Conservation (phyloP, 2,113 vertebrate genomes). For the Dasyornis broadbenti region DNA sequence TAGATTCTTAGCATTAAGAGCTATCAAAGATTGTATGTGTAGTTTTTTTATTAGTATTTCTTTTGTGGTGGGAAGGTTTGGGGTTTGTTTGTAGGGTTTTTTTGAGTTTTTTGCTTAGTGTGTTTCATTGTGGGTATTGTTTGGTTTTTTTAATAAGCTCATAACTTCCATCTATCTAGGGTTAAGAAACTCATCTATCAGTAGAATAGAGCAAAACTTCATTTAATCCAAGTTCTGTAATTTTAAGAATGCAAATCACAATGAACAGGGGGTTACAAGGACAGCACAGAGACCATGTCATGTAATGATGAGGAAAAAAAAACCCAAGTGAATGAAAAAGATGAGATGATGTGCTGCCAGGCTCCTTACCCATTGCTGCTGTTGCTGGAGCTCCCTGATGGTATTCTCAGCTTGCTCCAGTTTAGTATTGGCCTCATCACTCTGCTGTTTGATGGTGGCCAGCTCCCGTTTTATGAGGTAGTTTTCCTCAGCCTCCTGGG, state of each 20-base stretch:
- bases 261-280: constrained; percentile 45
- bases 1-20: background rate
- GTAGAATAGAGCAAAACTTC: background rate
- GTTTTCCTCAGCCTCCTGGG: constrained; percentile 99
- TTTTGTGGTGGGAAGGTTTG: background rate
- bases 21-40: background rate
- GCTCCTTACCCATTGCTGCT: constrained; percentile 91
- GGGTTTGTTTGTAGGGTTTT: background rate
- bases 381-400: constrained; percentile 92
- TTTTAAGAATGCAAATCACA: constrained; percentile 19
- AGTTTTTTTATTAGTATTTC: background rate
- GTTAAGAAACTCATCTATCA: background rate
- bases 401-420: constrained; percentile 92
- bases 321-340: constrained; percentile 34
- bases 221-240: background rate
- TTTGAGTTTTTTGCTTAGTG: background rate
- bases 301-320: constrained; percentile 10
- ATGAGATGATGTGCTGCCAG: constrained; percentile 63
- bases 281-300: constrained; percentile 51
- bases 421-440: constrained; percentile 90
- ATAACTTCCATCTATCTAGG: background rate
- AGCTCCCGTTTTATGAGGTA: constrained; percentile 99
- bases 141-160: background rate
- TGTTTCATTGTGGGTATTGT: background rate
- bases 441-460: constrained; percentile 96